A percentile compares a stretch with the other conserved stretches of the same genome.
Conservation (phyloP, 2,888 invertebrate genomes). For the Tetranychus piercei region DNA sequence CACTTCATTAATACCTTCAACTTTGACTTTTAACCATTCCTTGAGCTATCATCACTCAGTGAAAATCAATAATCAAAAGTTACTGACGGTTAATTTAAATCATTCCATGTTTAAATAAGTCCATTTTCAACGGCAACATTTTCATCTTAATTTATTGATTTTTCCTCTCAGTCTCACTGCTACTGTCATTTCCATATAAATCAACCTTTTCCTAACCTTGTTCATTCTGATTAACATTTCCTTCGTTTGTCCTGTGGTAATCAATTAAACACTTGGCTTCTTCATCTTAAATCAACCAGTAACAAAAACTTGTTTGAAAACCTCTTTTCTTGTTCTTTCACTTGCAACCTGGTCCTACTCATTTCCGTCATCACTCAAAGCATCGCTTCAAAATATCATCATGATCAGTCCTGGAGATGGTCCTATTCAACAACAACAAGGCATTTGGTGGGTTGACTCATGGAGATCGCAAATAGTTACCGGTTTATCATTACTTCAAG, state of each 20-base stretch:
- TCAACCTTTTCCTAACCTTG: background rate
- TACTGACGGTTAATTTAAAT: too few species aligned
- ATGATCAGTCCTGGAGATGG: background rate
- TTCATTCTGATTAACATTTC: too few species aligned
- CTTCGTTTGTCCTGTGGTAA: too few species aligned
- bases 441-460: conserved; percentile 20
- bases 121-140: too few species aligned
- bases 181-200: background rate
- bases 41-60: too few species aligned
- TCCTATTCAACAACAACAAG: background rate
- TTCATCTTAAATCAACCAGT: too few species aligned
- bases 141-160: background rate
- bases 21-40: too few species aligned
- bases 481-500: conserved; percentile 16
- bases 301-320: too few species aligned
- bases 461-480: conserved; percentile 22
- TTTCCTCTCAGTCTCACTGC: background rate
- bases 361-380: background rate
- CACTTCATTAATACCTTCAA: background rate
- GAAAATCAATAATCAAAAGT: too few species aligned
- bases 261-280: too few species aligned
- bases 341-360: background rate
- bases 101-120: too few species aligned
- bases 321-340: too few species aligned
- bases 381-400: background rate